Percentiles rank a stretch among this genome's conserved stretches.
Conservation (phyloP, 2,113 vertebrate species). For the Cynocephalus volans region DNA sequence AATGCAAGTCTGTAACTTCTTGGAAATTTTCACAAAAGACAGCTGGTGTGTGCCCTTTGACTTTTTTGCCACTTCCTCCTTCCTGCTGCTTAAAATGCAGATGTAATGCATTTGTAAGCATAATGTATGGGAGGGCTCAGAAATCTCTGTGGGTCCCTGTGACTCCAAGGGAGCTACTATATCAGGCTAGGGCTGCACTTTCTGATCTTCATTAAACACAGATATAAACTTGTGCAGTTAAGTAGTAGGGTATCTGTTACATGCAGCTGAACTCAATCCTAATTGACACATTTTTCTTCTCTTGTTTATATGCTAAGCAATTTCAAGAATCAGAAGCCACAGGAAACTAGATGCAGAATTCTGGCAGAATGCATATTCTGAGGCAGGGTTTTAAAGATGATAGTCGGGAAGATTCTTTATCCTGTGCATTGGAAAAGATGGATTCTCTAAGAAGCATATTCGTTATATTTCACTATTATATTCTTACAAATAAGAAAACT, state of each 20-base stretch:
- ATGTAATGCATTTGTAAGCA: background rate
- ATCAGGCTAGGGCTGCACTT: background rate
- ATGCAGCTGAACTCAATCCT: background rate
- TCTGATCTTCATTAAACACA: background rate
- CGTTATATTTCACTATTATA: background rate
- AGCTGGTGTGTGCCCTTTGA: background rate
- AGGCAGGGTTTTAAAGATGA: background rate
- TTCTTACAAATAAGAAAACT: constrained; percentile 1
- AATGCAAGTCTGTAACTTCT: background rate
- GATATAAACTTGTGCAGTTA: background rate
- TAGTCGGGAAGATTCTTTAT: background rate
- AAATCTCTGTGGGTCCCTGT: background rate
- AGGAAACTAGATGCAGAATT: background rate
- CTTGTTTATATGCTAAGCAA: background rate
- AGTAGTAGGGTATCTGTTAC: background rate
- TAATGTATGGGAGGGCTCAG: background rate
- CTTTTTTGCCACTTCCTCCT: background rate
- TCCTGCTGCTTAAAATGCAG: background rate
- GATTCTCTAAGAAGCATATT: background rate
- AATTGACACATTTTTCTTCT: background rate
- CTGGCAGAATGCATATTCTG: background rate
- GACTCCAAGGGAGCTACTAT: background rate
- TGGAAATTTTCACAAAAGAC: constrained; percentile 14
- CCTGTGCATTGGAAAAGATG: background rate
- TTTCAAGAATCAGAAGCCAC: background rate